Percentiles rank a stretch among this genome's conserved stretches.
Evolutionary conservation across 2,113 vertebrate species (phyloP).

Genomic region (Hystrix brachyura): DNA sequence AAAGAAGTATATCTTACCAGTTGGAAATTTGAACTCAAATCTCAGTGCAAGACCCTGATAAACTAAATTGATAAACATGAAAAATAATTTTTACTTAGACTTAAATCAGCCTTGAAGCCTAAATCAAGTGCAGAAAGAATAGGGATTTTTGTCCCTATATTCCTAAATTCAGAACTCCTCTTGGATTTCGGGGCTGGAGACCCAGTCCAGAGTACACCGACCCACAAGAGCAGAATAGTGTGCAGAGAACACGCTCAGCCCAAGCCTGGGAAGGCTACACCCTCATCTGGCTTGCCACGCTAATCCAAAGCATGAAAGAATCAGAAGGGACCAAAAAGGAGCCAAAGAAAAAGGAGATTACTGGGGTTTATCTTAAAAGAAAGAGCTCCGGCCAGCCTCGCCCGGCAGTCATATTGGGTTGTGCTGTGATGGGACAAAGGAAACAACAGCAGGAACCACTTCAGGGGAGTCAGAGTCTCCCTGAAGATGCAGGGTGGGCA

Average conservation of each 20-base stretch:
- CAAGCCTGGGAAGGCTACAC: neutral
- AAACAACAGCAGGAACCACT: neutral
- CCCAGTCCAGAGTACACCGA: neutral
- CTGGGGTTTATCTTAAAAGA: neutral
- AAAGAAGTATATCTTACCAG: neutral
- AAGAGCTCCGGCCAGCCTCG: too few species aligned
- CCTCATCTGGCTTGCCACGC: neutral
- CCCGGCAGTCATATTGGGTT: neutral
- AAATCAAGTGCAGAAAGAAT: neutral
- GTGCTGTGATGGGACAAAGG: neutral
- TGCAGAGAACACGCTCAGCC: neutral
- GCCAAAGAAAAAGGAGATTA: neutral
- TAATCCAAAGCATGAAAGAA: neutral
- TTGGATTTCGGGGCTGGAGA: neutral
- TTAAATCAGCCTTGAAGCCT: neutral
- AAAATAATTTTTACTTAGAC: conserved; percentile 12
- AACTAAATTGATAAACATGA: neutral
- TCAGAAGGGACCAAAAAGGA: neutral
- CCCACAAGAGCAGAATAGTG: neutral
- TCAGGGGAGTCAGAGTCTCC: neutral
- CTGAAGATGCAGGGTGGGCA: neutral
- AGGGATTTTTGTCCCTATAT: neutral
- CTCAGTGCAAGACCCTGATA: neutral
- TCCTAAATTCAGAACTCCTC: neutral
- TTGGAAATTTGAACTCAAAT: neutral